A percentile compares a stretch with the other conserved stretches of the same genome.
Evolutionary conservation across 2,888 invertebrate species (phyloP).

Genomic region (Neelides folsomi): DNA sequence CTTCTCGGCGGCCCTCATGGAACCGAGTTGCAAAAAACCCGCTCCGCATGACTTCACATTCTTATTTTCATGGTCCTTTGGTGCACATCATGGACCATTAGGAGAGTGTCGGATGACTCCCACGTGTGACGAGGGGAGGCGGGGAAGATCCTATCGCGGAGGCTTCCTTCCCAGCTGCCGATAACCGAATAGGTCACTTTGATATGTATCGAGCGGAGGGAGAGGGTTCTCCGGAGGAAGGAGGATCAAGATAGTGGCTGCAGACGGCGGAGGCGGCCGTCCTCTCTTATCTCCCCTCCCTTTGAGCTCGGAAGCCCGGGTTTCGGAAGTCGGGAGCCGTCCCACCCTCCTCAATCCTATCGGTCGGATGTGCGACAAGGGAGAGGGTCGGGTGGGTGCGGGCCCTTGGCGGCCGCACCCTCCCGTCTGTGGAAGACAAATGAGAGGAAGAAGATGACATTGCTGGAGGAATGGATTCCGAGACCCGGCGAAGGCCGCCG

Average conservation of each 20-base stretch:
- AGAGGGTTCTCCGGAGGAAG: conserved; percentile 3
- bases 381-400: not conserved
- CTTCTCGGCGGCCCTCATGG: conserved; percentile 25
- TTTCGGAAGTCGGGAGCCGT: conserved; percentile 4
- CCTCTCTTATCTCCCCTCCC: conserved; percentile 6
- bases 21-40: too few relatives aligned
- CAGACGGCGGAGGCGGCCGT: conserved; percentile 6
- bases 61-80: conserved; percentile 15
- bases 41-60: not conserved
- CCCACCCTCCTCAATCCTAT: conserved; percentile 2
- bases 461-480: not conserved
- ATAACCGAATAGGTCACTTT: conserved; percentile 12
- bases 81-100: conserved; percentile 19
- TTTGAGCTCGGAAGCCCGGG: conserved; percentile 9
- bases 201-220: conserved; percentile 12
- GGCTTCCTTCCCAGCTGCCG: not conserved
- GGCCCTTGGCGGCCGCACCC: not conserved
- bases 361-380: not conserved
- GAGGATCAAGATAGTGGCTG: not conserved
- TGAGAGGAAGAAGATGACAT: not conserved
- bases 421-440: conserved; percentile 8
- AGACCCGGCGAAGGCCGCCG: not conserved
- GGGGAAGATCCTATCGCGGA: not conserved
- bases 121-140: conserved; percentile 6
- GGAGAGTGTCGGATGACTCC: conserved; percentile 12